Conservation (phyloP, 2,113 vertebrate species). For the Aythya baeri region DNA sequence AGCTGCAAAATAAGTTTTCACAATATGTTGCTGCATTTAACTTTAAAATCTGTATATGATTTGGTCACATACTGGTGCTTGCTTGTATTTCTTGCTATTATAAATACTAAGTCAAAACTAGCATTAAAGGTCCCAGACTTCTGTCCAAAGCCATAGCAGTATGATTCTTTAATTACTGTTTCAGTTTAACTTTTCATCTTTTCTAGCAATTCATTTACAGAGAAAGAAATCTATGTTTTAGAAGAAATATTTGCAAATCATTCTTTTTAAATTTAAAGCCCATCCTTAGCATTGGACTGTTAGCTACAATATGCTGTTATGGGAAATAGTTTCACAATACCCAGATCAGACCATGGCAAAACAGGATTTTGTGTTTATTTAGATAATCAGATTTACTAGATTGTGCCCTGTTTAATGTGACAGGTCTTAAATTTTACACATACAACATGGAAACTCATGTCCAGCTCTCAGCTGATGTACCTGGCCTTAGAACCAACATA, state of each 20-base stretch:
- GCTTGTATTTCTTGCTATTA: neutral
- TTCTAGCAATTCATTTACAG: neutral
- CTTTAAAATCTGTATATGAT: accelerated
- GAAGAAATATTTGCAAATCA: neutral
- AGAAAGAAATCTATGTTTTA: neutral
- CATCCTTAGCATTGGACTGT: neutral
- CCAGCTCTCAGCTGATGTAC: neutral
- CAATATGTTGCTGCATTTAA: accelerated
- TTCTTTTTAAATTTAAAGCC: neutral
- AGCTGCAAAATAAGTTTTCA: neutral
- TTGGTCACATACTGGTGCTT: too few species aligned
- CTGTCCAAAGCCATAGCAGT: neutral
- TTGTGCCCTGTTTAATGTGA: neutral
- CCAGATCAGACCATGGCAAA: neutral
- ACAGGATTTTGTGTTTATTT: too few species aligned
- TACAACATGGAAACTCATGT: neutral
- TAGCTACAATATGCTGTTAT: neutral
- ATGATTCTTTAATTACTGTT: neutral
- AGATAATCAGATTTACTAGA: neutral
- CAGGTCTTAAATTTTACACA: neutral
- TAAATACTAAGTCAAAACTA: neutral
- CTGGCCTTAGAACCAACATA: neutral
- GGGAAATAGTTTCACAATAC: neutral
- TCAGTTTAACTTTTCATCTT: neutral
- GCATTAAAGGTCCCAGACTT: neutral